These are phyloP conservation scores for Corvus hawaiiensis DNA, from an alignment of 2,113 vertebrate species.

Conservation along the genomic window DNA sequence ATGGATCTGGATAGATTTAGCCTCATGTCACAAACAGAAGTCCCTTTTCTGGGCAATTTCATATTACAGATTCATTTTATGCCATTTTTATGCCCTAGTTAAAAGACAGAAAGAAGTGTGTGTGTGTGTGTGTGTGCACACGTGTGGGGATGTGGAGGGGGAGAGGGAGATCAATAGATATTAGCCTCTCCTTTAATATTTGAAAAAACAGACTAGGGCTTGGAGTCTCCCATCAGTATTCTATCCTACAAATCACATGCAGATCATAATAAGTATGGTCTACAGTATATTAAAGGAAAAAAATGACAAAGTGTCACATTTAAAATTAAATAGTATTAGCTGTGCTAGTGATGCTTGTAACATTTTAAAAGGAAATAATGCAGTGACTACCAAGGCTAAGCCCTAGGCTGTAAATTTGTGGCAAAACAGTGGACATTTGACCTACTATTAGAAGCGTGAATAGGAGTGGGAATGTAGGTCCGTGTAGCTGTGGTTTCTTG, in stretches of 20 bases:
- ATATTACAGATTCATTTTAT: slow-evolving; percentile 78
- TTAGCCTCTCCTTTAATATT: slow-evolving; percentile 62
- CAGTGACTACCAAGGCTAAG: slow-evolving; percentile 23
- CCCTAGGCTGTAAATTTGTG: slow-evolving; percentile 12
- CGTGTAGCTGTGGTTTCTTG: slow-evolving; percentile 11
- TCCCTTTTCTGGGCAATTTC: slow-evolving; percentile 83
- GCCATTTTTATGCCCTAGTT: slow-evolving; percentile 73
- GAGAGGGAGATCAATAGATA: slow-evolving; percentile 43
- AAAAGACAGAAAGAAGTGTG: slow-evolving; percentile 62
- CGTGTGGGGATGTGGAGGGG: neutral
- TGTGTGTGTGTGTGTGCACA: neutral
- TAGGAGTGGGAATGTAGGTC: slow-evolving; percentile 42
- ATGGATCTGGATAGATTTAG: slow-evolving; percentile 80
- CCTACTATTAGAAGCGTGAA: slow-evolving; percentile 42
- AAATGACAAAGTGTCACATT: slow-evolving; percentile 51
- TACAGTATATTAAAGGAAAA: slow-evolving; percentile 13
- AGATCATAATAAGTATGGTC: slow-evolving; percentile 51
- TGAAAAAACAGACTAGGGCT: slow-evolving; percentile 40
- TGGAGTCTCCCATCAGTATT: slow-evolving; percentile 34
- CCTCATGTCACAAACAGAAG: slow-evolving; percentile 80
- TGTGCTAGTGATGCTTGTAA: slow-evolving; percentile 35
- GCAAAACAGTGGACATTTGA: slow-evolving; percentile 52
- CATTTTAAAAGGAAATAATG: slow-evolving; percentile 58
- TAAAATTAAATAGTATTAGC: slow-evolving; percentile 60
- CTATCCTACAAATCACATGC: slow-evolving; percentile 32